These are phyloP conservation scores for Murina feae DNA, from an alignment of 2,113 vertebrate species.

Conservation along the genomic window DNA sequence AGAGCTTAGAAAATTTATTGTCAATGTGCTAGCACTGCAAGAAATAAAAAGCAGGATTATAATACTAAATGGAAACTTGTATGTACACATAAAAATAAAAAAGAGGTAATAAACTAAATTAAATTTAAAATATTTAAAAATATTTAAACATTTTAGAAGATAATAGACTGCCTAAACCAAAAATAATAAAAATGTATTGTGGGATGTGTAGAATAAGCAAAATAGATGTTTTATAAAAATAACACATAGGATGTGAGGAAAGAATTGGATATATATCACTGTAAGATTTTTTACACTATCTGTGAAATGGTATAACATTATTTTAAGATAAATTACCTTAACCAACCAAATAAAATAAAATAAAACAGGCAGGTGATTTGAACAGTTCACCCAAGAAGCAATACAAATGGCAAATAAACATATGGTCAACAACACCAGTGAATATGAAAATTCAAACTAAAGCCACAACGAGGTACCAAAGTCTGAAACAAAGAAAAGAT, in stretches of 20 bases:
- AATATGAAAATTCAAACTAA: neutral
- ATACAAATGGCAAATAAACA: neutral
- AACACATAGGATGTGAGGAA: neutral
- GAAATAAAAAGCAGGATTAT: neutral
- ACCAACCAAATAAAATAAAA: neutral
- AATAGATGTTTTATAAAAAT: neutral
- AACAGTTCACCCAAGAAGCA: neutral
- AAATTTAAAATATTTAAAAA: neutral
- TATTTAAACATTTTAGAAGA: neutral
- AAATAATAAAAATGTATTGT: neutral
- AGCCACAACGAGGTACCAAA: neutral
- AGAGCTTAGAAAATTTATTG: conserved; percentile 17
- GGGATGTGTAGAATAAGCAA: neutral
- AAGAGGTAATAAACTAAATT: neutral
- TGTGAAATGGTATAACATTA: neutral
- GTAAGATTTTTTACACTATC: neutral
- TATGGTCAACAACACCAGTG: neutral
- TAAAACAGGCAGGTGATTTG: neutral
- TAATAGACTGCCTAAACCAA: neutral
- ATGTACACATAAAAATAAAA: neutral
- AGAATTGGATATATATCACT: neutral
- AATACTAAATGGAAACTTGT: neutral
- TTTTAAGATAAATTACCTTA: neutral
- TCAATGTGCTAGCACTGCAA: neutral
- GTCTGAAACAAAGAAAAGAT: neutral